These are phyloP conservation scores for Donacobius atricapilla DNA, from an alignment of 2,113 vertebrate species.

Conservation along the genomic window DNA sequence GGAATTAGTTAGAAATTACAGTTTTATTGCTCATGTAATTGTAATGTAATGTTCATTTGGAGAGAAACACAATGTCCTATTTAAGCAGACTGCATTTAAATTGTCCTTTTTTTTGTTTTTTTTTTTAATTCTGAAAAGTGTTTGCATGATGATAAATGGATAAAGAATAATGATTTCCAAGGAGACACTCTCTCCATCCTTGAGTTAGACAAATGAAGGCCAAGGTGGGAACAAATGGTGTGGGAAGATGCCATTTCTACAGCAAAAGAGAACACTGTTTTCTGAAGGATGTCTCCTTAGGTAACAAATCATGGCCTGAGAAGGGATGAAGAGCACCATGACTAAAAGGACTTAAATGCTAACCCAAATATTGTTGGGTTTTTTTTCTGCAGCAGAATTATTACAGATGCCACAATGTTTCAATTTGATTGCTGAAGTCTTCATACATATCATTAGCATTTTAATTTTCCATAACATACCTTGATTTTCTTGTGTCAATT, in stretches of 20 bases:
- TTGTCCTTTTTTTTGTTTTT: slow-evolving; percentile 32
- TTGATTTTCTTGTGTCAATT: not conserved
- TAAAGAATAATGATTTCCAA: slow-evolving; percentile 11
- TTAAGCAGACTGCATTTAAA: slow-evolving; percentile 40
- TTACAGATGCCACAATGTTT: not conserved
- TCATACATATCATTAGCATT: not conserved
- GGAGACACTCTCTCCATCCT: not conserved
- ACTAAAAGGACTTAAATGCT: not conserved
- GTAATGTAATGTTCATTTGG: slow-evolving; percentile 15
- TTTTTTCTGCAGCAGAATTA: not conserved
- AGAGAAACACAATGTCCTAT: not conserved
- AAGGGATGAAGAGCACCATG: not conserved
- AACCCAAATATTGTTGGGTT: not conserved
- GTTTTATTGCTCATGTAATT: slow-evolving; percentile 25
- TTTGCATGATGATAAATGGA: slow-evolving; percentile 8
- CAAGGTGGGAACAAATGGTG: not conserved
- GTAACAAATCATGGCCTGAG: not conserved
- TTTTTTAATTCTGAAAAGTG: not conserved
- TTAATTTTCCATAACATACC: not conserved
- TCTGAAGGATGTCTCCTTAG: not conserved
- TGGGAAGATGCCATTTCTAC: not conserved
- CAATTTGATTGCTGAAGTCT: not conserved
- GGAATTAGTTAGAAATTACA: slow-evolving; percentile 36
- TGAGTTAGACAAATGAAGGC: not conserved
- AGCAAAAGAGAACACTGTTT: not conserved